These are phyloP conservation scores for Sylvilagus floridanus DNA, from an alignment of 2,797 vertebrate genomes.

Conservation along the genomic window DNA sequence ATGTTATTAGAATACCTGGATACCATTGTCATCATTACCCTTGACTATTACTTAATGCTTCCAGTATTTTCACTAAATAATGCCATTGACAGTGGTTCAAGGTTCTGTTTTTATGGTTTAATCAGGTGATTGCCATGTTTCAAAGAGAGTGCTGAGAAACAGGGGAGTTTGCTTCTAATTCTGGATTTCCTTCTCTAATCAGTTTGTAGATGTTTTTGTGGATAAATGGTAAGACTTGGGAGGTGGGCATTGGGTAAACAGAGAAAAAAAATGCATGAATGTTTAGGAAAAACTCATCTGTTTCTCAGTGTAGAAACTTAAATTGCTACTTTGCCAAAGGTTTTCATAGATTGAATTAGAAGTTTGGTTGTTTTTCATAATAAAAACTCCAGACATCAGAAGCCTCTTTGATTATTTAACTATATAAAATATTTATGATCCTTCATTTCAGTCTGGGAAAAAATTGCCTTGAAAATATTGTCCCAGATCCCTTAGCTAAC, in stretches of 20 bases:
- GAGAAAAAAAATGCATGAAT: neutral
- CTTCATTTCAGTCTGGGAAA: neutral
- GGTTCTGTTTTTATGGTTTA: neutral
- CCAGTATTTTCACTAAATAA: neutral
- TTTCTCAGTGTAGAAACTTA: constrained; percentile 19
- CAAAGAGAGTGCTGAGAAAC: neutral
- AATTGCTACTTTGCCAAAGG: neutral
- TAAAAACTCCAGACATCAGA: neutral
- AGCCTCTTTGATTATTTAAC: neutral
- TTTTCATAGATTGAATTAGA: neutral
- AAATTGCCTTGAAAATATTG: neutral
- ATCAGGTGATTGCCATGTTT: neutral
- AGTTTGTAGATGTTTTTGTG: neutral
- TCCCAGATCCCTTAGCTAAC: neutral
- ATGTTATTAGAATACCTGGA: neutral
- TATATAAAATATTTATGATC: neutral
- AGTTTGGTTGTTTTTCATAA: constrained; percentile 16
- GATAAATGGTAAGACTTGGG: neutral
- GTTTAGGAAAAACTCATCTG: neutral
- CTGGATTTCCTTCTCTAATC: neutral
- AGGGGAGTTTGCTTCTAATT: neutral
- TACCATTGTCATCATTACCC: neutral
- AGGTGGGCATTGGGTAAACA: neutral
- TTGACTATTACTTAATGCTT: neutral
- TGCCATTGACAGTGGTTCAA: neutral